Percentiles rank a stretch among this genome's conserved stretches.
Evolutionary conservation across 2,797 vertebrate species (phyloP).

Genomic region (Schizopygopsis pylzovi): DNA sequence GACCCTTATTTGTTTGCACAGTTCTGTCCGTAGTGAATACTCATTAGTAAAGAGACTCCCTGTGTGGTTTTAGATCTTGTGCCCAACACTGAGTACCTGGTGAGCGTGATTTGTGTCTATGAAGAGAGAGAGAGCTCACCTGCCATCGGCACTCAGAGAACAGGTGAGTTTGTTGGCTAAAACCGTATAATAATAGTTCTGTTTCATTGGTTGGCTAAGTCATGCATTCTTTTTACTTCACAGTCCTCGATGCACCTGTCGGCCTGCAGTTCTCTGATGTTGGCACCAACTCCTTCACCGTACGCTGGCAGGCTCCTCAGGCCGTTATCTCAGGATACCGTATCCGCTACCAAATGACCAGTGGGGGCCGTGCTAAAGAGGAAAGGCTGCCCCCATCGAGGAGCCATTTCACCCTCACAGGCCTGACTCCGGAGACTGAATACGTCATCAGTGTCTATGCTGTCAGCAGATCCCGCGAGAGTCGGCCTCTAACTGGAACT

Average conservation of each 20-base stretch:
- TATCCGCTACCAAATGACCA: constrained; percentile 85
- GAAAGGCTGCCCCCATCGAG: constrained; percentile 91
- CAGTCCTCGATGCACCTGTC: constrained; percentile 90
- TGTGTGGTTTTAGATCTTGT: constrained; percentile 82
- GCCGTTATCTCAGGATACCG: constrained; percentile 86
- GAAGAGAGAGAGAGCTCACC: constrained; percentile 90
- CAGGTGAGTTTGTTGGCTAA: constrained; percentile 77
- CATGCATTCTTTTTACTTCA: not conserved
- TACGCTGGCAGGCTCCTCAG: constrained; percentile 92
- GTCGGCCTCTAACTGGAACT: constrained; percentile 84
- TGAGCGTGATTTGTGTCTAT: constrained; percentile 90
- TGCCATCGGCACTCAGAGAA: constrained; percentile 85
- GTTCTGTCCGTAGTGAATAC: not conserved
- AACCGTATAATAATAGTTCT: not conserved
- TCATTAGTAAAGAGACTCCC: not conserved
- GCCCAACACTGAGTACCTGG: constrained; percentile 91
- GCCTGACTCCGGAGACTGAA: constrained; percentile 86
- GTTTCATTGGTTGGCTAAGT: not conserved
- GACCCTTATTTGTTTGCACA: not conserved
- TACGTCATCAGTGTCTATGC: constrained; percentile 89
- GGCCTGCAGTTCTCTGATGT: constrained; percentile 91
- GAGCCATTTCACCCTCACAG: constrained; percentile 92
- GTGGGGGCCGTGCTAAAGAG: constrained; percentile 82
- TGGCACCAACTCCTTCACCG: constrained; percentile 89
- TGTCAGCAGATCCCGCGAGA: constrained; percentile 82